These are phyloP conservation scores for Mesoclemmys tuberculata DNA, from an alignment of 2,113 vertebrate species.

Conservation along the genomic window DNA sequence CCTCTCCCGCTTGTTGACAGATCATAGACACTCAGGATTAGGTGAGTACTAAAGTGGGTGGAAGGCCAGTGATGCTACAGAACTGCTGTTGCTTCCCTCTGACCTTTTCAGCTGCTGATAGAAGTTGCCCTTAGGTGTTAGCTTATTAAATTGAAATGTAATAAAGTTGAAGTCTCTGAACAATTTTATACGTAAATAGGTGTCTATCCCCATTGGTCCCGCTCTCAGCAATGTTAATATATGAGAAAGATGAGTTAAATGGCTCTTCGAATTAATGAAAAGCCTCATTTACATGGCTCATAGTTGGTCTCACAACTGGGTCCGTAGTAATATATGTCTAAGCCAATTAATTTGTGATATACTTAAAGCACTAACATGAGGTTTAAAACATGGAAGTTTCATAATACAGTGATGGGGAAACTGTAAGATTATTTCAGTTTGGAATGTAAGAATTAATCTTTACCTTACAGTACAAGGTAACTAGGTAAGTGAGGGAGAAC, in stretches of 20 bases:
- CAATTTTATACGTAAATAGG: background rate
- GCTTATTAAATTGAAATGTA: background rate
- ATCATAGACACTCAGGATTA: background rate
- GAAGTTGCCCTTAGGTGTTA: background rate
- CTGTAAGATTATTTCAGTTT: background rate
- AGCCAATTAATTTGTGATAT: background rate
- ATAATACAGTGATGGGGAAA: background rate
- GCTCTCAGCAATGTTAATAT: background rate
- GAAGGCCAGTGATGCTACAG: background rate
- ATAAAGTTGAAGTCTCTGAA: background rate
- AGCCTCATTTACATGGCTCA: background rate
- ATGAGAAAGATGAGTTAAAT: background rate
- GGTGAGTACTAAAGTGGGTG: background rate
- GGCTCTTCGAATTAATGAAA: background rate
- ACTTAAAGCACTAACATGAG: background rate
- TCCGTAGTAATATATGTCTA: background rate
- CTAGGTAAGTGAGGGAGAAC: background rate
- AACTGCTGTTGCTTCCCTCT: background rate
- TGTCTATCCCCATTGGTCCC: background rate
- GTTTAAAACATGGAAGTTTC: background rate
- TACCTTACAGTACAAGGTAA: background rate
- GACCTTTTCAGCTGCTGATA: background rate
- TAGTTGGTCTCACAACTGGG: background rate
- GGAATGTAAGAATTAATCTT: background rate
- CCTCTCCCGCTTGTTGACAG: background rate